Evolutionary conservation across 2,888 invertebrate species (phyloP), one percentile per base, ranked within the genome.

Genomic region (Caenorhabditis sp.): DNA sequence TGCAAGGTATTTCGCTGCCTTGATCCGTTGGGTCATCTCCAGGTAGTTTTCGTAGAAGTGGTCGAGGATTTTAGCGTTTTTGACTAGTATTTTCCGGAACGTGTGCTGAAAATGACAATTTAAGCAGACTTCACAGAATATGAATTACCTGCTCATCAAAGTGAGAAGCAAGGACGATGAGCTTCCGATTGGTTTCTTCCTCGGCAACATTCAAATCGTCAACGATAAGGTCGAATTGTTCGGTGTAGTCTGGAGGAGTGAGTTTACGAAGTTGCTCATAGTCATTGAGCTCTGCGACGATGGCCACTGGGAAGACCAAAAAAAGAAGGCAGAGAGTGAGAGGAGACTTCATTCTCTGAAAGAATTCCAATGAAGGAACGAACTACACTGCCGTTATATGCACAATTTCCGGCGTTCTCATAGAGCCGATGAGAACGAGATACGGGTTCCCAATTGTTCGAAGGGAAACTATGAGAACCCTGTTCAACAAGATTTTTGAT

Each of bases 181-280:
- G 51, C 14, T 64, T 70, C n/a, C 69, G 56, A 44, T 79, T 79
- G 4, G 77, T 79, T 26, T 79, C 70, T 22, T 54, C 70, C 16
- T 79, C 70, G 22, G 44, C 10, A 3, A 70, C 56, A 8, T 59
- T 59, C 16, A 68, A 31, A 12, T 76, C 76, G 3, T 61, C 68
- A 10, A 69, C 61, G 28, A 76, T 76, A 12, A 47, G 19, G 3
- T 68, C 68, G 68, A 76, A 76, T 24, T 76, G 76, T 38, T 76
- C 76, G 10, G 16, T 26, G n/a, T 76, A 76, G n/a, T 70, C 70
- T 4, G 41, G 12, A 0, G 63, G 64, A 16, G 51, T 63, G n/a
- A 79, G 14, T 8, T n/a, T 16, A 47, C 77, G 77, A 14, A 63
- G n/a, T n/a, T 70, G 63, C 49, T 79, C 70, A 66, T 66, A 73